Conservation (phyloP, 2,888 invertebrate species). For the Amblyteles armatorius region DNA sequence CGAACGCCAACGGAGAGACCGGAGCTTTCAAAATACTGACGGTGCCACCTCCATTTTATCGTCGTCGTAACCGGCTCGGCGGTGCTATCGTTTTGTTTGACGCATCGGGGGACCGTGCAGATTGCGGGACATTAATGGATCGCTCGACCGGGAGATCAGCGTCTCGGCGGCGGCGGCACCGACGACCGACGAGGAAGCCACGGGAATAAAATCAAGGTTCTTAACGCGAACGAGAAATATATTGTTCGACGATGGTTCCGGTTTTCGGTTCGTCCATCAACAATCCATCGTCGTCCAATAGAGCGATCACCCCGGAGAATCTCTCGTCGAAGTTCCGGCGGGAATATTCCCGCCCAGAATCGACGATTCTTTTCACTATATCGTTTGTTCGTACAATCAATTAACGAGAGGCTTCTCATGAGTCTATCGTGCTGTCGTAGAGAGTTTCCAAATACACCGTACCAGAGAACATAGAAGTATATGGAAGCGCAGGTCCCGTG, state of each 20-base stretch:
- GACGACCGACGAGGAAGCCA: background rate
- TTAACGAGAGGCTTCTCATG: background rate
- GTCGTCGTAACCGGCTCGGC: slow-evolving; percentile 57
- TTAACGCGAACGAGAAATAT: background rate
- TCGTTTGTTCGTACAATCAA: background rate
- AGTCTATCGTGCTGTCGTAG: background rate
- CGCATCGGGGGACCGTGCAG: background rate
- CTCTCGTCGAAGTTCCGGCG: slow-evolving; percentile 37
- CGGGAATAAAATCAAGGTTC: background rate
- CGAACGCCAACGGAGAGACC: slow-evolving; percentile 19
- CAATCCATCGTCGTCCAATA: background rate
- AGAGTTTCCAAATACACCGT: background rate
- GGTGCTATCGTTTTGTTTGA: slow-evolving; percentile 46
- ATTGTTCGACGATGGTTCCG: background rate
- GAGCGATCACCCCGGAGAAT: background rate
- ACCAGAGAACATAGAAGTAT: too few species aligned
- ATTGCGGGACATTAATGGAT: background rate
- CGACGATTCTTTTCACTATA: background rate
- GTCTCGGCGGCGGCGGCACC: background rate
- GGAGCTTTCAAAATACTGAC: slow-evolving; percentile 54
- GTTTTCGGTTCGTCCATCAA: background rate
- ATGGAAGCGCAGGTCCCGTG: too few species aligned
- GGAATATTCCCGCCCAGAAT: slow-evolving; percentile 36
- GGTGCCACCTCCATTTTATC: slow-evolving; percentile 61
- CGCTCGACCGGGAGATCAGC: background rate